Conservation (phyloP, 2,888 invertebrate species). For the Lamproptera curius region DNA sequence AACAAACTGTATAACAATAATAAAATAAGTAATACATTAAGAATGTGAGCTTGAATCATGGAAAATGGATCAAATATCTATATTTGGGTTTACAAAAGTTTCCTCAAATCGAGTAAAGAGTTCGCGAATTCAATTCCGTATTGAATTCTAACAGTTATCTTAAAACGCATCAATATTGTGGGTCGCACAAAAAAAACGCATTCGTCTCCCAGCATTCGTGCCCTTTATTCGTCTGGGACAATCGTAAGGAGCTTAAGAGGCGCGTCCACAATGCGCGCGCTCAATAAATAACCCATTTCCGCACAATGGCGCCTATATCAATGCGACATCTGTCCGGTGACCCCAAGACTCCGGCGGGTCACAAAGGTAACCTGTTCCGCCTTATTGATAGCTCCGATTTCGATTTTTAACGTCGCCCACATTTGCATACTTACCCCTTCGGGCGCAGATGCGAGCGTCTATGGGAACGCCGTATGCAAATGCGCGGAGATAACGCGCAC, state of each 20-base stretch:
- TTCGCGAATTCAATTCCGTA: no score
- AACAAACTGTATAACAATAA: no score
- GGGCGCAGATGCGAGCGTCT: slow-evolving; percentile 64
- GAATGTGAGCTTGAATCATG: no score
- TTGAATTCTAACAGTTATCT: no score
- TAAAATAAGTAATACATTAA: no score
- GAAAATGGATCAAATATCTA: no score
- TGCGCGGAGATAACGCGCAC: slow-evolving; percentile 61
- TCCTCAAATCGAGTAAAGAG: no score
- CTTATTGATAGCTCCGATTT: slow-evolving; percentile 65
- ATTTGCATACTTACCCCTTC: slow-evolving; percentile 72
- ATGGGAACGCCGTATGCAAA: slow-evolving; percentile 69
- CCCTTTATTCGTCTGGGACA: slow-evolving; percentile 6
- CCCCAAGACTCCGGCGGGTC: slow-evolving; percentile 56
- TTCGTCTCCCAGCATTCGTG: neutral
- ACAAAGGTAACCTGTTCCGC: slow-evolving; percentile 69
- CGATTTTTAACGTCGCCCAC: slow-evolving; percentile 62
- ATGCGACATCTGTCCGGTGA: slow-evolving; percentile 65
- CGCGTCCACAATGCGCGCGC: slow-evolving; percentile 35
- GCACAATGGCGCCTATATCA: slow-evolving; percentile 59
- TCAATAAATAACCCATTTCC: slow-evolving; percentile 66
- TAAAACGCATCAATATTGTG: no score
- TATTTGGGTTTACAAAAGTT: no score
- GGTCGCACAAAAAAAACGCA: neutral
- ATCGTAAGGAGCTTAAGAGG: slow-evolving; percentile 32